phyloP scores from a whole-genome alignment of 2,888 invertebrate species.

The Auanema sp. region DNA sequence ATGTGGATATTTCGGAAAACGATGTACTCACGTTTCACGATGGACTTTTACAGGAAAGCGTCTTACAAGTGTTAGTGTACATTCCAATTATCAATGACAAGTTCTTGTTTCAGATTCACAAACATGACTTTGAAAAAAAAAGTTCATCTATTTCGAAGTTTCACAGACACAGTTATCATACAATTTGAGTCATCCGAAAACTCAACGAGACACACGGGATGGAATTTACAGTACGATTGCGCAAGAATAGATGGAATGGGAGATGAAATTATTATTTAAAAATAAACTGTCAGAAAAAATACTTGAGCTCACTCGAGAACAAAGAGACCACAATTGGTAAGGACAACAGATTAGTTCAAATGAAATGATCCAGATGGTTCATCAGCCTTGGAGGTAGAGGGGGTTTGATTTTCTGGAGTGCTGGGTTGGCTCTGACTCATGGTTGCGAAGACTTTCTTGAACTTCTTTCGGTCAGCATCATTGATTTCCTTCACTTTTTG shows the following conservation, averaged over 20 bases:
- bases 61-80: background rate
- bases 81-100: background rate
- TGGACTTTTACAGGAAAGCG: background rate
- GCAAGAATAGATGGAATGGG: constrained; percentile 18
- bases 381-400: background rate
- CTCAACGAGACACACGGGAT: constrained; percentile 20
- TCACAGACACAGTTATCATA: constrained; percentile 14
- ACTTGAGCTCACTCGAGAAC: background rate
- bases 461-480: constrained; percentile 77
- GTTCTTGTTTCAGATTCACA: background rate
- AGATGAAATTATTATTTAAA: constrained; percentile 26
- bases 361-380: background rate
- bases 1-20: background rate
- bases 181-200: constrained; percentile 24
- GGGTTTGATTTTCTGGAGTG: too few relatives aligned
- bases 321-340: background rate
- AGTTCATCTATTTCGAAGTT: constrained; percentile 26
- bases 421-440: too few relatives aligned
- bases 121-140: constrained; percentile 4
- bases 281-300: constrained; percentile 1
- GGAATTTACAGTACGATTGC: constrained; percentile 14
- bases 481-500: constrained; percentile 77
- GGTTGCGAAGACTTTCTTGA: constrained; percentile 89
- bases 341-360: background rate
- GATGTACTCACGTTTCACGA: background rate